phyloP scores from a whole-genome alignment of 2,888 invertebrate species.

The Aphidoletes aphidimyza region DNA sequence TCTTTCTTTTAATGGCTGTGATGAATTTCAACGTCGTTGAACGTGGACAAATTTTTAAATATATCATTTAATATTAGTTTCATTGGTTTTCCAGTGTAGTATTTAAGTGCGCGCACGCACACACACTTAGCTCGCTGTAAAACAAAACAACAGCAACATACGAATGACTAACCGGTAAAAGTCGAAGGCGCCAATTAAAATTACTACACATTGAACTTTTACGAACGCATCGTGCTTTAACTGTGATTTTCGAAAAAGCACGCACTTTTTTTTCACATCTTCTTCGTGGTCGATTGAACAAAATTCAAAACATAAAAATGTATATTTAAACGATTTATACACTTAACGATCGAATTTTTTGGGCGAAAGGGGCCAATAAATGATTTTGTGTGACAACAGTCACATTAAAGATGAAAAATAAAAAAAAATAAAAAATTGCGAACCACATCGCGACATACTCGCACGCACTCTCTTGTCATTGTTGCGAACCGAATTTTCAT shows the following conservation, averaged over 20 bases:
- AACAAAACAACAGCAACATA: not conserved
- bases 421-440: not conserved
- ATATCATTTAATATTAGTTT: not conserved
- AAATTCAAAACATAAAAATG: no score
- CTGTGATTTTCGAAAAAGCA: not conserved
- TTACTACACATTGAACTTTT: not conserved
- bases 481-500: not conserved
- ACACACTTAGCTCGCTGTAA: no score
- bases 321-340: not conserved
- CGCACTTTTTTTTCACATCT: not conserved
- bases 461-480: conserved; percentile 34
- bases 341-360: not conserved
- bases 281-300: not conserved
- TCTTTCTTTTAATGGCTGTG: conserved; percentile 31
- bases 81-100: not conserved
- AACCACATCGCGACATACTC: not conserved
- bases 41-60: conserved; percentile 45
- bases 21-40: conserved; percentile 37
- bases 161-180: conserved; percentile 7
- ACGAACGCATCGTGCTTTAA: not conserved
- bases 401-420: not conserved
- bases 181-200: conserved; percentile 40
- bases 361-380: conserved; percentile 6
- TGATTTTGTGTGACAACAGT: not conserved
- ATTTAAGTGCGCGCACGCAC: no score